A percentile compares a stretch with the other conserved stretches of the same genome.
Evolutionary conservation across 2,888 invertebrate species (phyloP).

Genomic region (Parnassius glacialis): DNA sequence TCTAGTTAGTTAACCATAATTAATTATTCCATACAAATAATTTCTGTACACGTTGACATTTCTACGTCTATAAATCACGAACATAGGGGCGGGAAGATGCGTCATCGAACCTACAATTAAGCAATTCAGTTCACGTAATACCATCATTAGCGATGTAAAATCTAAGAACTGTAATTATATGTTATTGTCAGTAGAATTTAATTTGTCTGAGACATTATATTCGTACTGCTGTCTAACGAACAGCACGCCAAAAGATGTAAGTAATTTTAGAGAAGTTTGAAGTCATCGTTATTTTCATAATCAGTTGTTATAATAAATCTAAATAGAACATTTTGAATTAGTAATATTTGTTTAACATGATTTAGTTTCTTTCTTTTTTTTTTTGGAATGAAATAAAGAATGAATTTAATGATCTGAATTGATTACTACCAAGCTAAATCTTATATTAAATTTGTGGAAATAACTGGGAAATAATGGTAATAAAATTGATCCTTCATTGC

Average conservation of each 20-base stretch:
- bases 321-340: no score
- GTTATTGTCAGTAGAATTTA: neutral
- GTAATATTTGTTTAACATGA: no score
- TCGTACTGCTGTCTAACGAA: neutral
- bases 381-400: no score
- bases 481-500: no score
- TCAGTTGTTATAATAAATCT: no score
- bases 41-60: neutral
- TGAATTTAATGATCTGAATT: no score
- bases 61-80: neutral
- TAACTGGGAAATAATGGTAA: no score
- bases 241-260: neutral
- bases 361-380: no score
- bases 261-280: neutral
- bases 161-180: conserved; percentile 7
- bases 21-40: neutral
- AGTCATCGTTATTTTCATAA: no score
- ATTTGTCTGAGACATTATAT: neutral
- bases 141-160: conserved; percentile 3
- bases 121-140: neutral
- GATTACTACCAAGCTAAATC: no score
- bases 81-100: neutral
- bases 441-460: no score
- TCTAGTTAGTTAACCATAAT: no score
- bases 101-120: conserved; percentile 7